Conservation (phyloP, 2,888 invertebrate genomes). For the Parasteatoda lunata region DNA sequence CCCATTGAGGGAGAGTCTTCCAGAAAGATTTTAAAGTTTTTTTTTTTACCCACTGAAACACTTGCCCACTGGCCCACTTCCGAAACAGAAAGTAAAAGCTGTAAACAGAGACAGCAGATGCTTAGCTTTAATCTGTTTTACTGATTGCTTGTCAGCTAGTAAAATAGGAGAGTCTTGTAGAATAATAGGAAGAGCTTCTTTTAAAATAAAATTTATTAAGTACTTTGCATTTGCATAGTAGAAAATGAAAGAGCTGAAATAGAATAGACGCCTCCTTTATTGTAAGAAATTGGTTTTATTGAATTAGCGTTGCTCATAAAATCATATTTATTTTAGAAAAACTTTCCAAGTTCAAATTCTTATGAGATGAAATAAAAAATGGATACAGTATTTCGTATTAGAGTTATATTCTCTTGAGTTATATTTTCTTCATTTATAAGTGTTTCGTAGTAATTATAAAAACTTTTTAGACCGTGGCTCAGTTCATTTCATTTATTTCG, state of each 20-base stretch:
- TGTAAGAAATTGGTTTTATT: too few relatives aligned
- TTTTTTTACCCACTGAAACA: conserved; percentile 23
- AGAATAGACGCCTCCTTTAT: not conserved
- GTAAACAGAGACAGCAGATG: conserved; percentile 64
- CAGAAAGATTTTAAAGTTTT: not conserved
- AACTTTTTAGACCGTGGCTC: too few relatives aligned
- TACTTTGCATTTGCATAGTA: not conserved
- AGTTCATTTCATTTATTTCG: too few relatives aligned
- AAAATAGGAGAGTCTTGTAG: not conserved
- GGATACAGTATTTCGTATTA: too few relatives aligned
- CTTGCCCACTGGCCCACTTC: conserved; percentile 66
- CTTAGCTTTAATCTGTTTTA: conserved; percentile 17
- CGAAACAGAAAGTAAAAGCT: conserved; percentile 63
- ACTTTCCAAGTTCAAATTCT: too few relatives aligned
- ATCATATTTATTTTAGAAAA: too few relatives aligned
- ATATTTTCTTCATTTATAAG: too few relatives aligned
- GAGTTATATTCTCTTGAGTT: too few relatives aligned
- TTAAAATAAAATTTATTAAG: not conserved
- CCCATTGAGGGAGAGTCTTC: conserved; percentile 35
- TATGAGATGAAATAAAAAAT: too few relatives aligned
- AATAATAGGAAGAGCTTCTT: not conserved
- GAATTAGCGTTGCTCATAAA: too few relatives aligned
- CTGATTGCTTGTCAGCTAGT: conserved; percentile 25
- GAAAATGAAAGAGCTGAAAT: not conserved
- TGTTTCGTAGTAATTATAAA: too few relatives aligned